Evolutionary conservation across 2,888 invertebrate species (phyloP), one percentile per base, ranked within the genome.

Genomic region (Dryobota labecula): DNA sequence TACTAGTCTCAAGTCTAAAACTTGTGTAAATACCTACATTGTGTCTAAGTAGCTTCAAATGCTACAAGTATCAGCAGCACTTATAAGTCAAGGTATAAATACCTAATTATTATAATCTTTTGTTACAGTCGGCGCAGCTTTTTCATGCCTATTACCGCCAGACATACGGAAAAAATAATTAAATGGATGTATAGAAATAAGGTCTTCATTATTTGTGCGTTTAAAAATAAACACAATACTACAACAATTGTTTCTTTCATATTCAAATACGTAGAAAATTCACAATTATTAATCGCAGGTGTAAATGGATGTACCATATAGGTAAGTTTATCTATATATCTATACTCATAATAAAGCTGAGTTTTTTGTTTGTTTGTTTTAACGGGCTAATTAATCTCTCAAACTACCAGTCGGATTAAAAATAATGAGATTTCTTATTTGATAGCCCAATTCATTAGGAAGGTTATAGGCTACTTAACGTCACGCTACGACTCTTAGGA

Each of bases 101-200:
- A 56, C 18, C 11, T 27, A 49, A 11, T 24, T 15, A 24, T 47
- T n/a, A 30, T 43, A 51, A 15, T 43, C 27, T n/a, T 64, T 70
- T 80, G 72, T 86, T 84, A 43, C 82, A 88, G 88, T 82, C 30
- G 85, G 83, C 24, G 87, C 82, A 0, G 58, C 71, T 2, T 69
- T 86, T 9, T 73, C 89, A 6, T 72, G 80, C 18, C 63, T 87
- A 33, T 66, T 90, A 51, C 90, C 90, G 13, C 82, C 89, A 15
- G 90, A 90, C 65, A 76, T 73, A 65, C 73, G 74, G 47, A 82
- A 70, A 74, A 77, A 72, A 73, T 63, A 62, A 76, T n/a, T 9
- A 45, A 13, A 57, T 7, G 7, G 3, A 53, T 30, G 2, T 51
- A 33, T 66, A 56, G 38, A 57, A 36, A 43, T 47, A 38, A 45